Evolutionary conservation across 1,140 invertebrate species (phyloP).

Genomic region (Eriocheir sinensis): DNA sequence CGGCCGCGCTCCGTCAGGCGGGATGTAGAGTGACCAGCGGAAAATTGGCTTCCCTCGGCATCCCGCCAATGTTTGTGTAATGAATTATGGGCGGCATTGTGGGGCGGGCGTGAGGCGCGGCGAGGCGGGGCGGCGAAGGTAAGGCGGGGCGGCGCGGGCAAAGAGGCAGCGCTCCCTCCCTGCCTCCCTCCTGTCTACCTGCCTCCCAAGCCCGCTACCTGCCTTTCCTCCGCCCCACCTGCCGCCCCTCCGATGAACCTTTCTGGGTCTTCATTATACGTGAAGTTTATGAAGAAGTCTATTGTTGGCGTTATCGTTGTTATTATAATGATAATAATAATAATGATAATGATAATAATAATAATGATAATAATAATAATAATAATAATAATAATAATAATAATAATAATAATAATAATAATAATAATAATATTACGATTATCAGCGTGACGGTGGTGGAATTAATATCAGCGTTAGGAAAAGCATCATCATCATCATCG

Average conservation of each 20-base stretch:
- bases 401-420: not conserved
- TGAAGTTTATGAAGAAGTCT: not conserved
- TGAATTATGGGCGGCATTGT: slow-evolving; percentile 67
- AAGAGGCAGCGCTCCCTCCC: not conserved
- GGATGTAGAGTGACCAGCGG: slow-evolving; percentile 62
- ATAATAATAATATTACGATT: not conserved
- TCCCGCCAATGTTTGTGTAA: slow-evolving; percentile 71
- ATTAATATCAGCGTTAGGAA: too few relatives aligned
- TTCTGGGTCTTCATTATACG: not conserved
- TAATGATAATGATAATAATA: not conserved
- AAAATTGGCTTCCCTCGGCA: slow-evolving; percentile 73
- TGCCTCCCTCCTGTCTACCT: not conserved
- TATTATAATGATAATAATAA: not conserved
- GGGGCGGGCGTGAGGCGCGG: not conserved
- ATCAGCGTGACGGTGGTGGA: too few relatives aligned
- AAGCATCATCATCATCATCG: too few relatives aligned
- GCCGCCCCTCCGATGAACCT: not conserved
- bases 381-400: not conserved
- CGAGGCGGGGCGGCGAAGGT: not conserved
- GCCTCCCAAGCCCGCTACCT: not conserved
- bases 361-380: not conserved
- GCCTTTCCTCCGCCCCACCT: not conserved
- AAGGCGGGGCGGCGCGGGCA: not conserved
- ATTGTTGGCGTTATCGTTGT: not conserved
- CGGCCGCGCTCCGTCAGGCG: not conserved